These are phyloP conservation scores for Podarcis lilfordi DNA, from an alignment of 2,797 vertebrate species.

Conservation along the genomic window DNA sequence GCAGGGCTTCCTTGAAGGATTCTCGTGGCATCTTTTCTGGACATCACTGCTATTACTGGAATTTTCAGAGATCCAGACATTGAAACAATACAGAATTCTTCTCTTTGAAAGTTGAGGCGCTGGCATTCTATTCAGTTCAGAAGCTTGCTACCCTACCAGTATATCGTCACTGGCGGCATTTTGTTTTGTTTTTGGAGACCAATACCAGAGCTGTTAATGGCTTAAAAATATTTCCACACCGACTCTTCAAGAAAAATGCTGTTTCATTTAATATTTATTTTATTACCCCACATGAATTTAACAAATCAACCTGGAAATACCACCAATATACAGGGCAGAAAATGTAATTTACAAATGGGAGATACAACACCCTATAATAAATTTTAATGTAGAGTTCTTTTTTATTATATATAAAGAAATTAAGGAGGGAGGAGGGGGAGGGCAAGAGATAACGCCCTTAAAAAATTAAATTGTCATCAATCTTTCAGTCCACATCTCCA, in stretches of 20 bases:
- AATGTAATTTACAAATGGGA: conserved; percentile 62
- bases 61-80: background rate
- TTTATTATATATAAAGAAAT: conserved; percentile 37
- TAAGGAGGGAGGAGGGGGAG: conserved; percentile 14
- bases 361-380: conserved; percentile 49
- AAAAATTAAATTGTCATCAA: conserved; percentile 47
- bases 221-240: conserved; percentile 23
- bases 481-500: conserved; percentile 51
- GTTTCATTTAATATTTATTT: conserved; percentile 64
- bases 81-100: background rate
- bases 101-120: background rate
- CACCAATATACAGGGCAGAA: conserved; percentile 62
- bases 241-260: conserved; percentile 23
- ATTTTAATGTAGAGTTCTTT: conserved; percentile 57
- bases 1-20: background rate
- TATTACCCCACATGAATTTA: conserved; percentile 61
- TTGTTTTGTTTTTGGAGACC: background rate
- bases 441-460: conserved; percentile 46
- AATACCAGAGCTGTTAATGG: background rate
- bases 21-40: background rate
- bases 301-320: conserved; percentile 61
- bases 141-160: too few relatives aligned
- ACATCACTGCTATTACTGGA: background rate
- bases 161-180: background rate
- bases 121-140: background rate